Percentiles rank a stretch among this genome's conserved stretches.
Conservation (phyloP, 2,797 vertebrate species). For the Epinephelus awoara region DNA sequence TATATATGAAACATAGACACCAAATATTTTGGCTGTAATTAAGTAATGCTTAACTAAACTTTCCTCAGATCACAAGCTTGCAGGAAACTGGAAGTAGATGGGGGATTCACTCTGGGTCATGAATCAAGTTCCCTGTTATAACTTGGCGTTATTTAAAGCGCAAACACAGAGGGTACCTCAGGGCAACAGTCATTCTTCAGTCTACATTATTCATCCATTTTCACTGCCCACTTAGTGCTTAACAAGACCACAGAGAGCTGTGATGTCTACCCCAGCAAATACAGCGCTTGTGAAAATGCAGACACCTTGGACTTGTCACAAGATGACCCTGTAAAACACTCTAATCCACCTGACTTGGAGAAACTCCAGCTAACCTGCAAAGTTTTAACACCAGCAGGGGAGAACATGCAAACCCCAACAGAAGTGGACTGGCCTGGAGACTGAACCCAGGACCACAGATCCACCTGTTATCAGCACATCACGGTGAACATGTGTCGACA, state of each 20-base stretch:
- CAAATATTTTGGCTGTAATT: slow-evolving; percentile 31
- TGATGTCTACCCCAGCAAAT: background rate
- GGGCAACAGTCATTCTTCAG: slow-evolving; percentile 52
- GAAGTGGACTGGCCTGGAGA: background rate
- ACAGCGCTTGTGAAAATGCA: slow-evolving; percentile 1
- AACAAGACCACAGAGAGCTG: background rate
- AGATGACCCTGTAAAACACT: background rate
- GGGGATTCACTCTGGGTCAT: slow-evolving; percentile 85
- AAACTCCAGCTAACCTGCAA: background rate
- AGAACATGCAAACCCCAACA: background rate
- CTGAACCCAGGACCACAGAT: background rate
- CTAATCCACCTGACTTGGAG: background rate
- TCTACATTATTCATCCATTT: slow-evolving; percentile 37
- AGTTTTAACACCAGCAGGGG: background rate
- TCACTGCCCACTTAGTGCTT: slow-evolving; percentile 19
- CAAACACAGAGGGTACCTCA: slow-evolving; percentile 69
- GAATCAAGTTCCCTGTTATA: slow-evolving; percentile 84
- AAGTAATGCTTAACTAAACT: slow-evolving; percentile 68
- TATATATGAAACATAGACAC: background rate
- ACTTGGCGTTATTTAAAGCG: slow-evolving; percentile 72
- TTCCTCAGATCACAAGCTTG: slow-evolving; percentile 82
- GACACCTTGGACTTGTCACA: background rate
- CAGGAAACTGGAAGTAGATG: slow-evolving; percentile 83
- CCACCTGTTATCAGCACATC: slow-evolving; percentile 4
- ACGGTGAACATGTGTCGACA: background rate